Evolutionary conservation across 2,113 vertebrate species (phyloP), one percentile per base, ranked within the genome.

Genomic region (Caranx ignobilis): DNA sequence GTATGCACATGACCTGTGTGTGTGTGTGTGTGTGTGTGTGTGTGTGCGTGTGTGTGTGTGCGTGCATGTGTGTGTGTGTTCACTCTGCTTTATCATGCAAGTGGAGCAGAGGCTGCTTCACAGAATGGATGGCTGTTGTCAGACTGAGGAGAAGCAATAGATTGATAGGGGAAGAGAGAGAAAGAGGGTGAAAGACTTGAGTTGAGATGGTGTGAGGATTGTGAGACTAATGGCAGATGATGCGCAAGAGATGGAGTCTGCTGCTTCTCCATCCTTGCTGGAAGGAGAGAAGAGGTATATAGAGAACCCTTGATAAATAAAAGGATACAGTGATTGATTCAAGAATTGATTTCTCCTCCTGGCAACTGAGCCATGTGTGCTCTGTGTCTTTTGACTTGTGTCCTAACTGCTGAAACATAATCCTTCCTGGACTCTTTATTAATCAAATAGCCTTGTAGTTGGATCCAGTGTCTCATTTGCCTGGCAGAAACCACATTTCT

Each of bases 101-200:
- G 72, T 32, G 57, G 35, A 69, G 63, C 76, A 52, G 65, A 59
- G 34, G 39, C 75, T 68, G 67, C 63, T 81, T 79, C 70, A 68
- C 73, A 79, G 65, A 71, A 91, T 74, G 61, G 79, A 88, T 74
- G 68, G 75, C 75, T 77, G 76, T 77, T 83, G 85, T 84, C 88
- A 71, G 32, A 77, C 61, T 26, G 52, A 81, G 68, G 65, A 63
- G 72, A 79, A 39, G 64, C 16, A 56, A 71, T 67, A 63, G 79
- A 89, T 59, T 76, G 71, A 83, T 74, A 32, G 12, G 37, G 39
- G 57, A 64, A 56, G 60, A 82, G 31, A 83, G 67, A 56, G 52
- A 83, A 48, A 64, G 31, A 62, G 62, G 50, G 65, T 66, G 86
- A 87, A 77, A 78, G 72, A 73, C 56, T 26, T n/a, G 57, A 75